Conservation (phyloP, 2,888 invertebrate genomes). For the Lasioglossum calceatum region DNA sequence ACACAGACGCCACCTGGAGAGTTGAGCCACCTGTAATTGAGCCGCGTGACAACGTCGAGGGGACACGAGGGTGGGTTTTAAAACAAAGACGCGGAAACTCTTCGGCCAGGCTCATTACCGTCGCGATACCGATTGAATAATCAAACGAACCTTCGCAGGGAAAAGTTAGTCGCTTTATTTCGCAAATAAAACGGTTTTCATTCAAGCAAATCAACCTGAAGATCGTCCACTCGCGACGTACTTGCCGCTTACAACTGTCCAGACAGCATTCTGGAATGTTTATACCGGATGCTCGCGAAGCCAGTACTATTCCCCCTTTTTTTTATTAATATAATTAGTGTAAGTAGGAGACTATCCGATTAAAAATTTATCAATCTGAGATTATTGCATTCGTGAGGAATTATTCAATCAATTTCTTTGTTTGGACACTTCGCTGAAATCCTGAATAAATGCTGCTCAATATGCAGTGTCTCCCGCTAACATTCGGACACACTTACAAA, state of each 20-base stretch:
- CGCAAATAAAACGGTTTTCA: constrained; percentile 22
- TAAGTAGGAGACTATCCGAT: neutral
- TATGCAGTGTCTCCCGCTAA: too few species aligned
- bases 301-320: neutral
- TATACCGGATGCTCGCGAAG: neutral
- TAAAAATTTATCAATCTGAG: neutral
- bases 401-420: neutral
- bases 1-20: constrained; percentile 18
- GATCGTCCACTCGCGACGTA: neutral
- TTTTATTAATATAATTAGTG: neutral
- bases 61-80: neutral
- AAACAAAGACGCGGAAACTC: constrained; percentile 37
- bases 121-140: constrained; percentile 34
- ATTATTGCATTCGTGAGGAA: neutral
- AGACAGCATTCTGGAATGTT: neutral
- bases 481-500: too few species aligned
- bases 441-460: too few species aligned
- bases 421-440: neutral
- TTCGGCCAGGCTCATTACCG: constrained; percentile 47
- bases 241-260: neutral
- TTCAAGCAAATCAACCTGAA: constrained; percentile 1
- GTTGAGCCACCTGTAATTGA: constrained; percentile 36
- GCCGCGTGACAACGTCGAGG: constrained; percentile 46
- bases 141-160: constrained; percentile 29
- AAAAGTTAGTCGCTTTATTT: constrained; percentile 34